Base-by-base conservation (phyloP, 1,140 invertebrate genomes). In the Druon quercuslanigerum region DNA sequence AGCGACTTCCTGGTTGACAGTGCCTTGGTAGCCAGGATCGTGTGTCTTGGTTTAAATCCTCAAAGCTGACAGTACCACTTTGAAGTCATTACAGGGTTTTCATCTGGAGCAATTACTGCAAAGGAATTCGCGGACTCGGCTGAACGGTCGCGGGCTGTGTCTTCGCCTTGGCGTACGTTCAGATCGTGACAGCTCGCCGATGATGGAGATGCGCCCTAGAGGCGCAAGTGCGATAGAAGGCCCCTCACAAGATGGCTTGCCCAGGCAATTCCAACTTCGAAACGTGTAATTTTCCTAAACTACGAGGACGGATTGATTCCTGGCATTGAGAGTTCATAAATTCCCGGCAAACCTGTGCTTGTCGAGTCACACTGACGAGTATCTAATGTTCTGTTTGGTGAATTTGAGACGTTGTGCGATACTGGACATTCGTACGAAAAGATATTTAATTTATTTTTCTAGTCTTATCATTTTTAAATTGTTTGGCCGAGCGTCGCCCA, bases 221-320 rank as follows among this genome's bases (percentile, higher is more conserved):
- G 86, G 79, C 77, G 80, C 80, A 72, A 74, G 17, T 13, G 25
- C 71, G 72, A 78, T 71, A 76, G 84, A 85, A 84, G 81, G 56
- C 56, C 56, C 25, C 20, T 60, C 66, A 81, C 85, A 84, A 86
- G 80, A 85, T 87, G 84, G 79, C 86, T 0, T 11, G 82, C 76
- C 77, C 71, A 70, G 77, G 50, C 79, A 83, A 81, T 83, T 77
- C 81, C 51, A 14, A 77, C 77, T 78, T 75, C 66, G 76, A 77
- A 87, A 84, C 86, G 84, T 87, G 81, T 86, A 87, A 88, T 89
- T 83, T 88, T 72, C 76, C 9, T 81, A 83, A 84, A 86, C 81
- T 66, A 86, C 60, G 82, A 77, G 78, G 79, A 76, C 73, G 84
- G 84, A 89, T 87, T 87, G 87, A 89, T 89, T 87, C 85, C 84